Base-by-base conservation (phyloP, 1,140 invertebrate genomes). In the Ips typographus region DNA sequence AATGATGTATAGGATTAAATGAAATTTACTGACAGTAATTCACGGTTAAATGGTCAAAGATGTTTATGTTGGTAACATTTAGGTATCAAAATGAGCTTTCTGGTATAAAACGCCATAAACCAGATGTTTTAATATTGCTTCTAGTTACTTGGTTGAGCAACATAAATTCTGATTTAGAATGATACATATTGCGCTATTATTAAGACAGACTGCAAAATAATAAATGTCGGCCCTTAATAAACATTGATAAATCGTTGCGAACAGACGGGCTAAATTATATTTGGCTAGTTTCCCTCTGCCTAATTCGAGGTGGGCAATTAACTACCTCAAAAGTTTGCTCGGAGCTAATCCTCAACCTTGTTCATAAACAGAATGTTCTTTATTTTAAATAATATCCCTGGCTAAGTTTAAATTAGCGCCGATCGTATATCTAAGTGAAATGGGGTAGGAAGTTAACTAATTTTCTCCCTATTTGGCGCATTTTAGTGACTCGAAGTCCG, bases 401-500 rank as follows among this genome's bases (percentile, higher is more conserved):
- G 6, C 66, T 37, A 43, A 55, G 49, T 62, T 55, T 40, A 62
- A 68, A 68, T 68, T 62, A 62, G 66, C 66, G 57, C 38, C 52
- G 38, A 56, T 68, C 66, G 61, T 68, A 44, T 55, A 58, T 68
- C 66, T 68, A 60, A 68, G 66, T 68, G 57, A 68, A 40, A 5
- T 49, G 47, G 56, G 66, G 57, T 57, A 49, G 53, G 66, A 60
- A 60, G 66, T 68, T 60, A 68, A 62, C 66, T 68, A 62, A 68
- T 68, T 68, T 53, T 68, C 58, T 3, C 51, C 47, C 47, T 62
- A 62, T 68, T 68, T 55, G 6, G 66, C 59, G 47, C 55, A 59
- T 67, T 67, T 59, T 42, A 37, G 56, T 68, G 59, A 51, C 60
- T 47, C 47, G 56, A 4, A 53, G 55, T 59, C 56, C 4, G 55